Conservation (phyloP, 2,797 vertebrate species). For the Gallinago nigripennis region DNA sequence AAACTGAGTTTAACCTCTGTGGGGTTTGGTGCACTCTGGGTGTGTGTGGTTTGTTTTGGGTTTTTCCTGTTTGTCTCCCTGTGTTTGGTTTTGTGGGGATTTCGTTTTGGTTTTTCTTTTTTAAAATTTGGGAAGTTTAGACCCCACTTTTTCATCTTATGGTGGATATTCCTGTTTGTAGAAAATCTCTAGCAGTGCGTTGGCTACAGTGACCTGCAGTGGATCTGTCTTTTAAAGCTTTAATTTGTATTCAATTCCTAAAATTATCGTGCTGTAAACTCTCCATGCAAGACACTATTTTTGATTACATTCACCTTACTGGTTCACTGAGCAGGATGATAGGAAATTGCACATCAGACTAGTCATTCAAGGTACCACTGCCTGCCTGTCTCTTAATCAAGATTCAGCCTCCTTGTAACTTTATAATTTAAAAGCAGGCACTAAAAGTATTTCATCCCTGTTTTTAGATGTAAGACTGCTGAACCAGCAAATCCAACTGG, state of each 20-base stretch:
- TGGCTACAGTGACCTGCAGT: background rate
- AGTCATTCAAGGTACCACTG: background rate
- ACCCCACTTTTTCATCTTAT: background rate
- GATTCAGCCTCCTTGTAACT: constrained; percentile 5
- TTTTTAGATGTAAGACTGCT: background rate
- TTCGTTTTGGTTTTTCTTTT: background rate
- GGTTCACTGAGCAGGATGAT: constrained; percentile 35
- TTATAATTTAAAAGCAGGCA: constrained; percentile 30
- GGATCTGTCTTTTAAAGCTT: constrained; percentile 19
- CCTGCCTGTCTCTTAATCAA: constrained; percentile 43
- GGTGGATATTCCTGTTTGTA: background rate
- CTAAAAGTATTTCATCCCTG: constrained; percentile 25
- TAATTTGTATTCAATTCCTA: constrained; percentile 50
- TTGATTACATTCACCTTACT: constrained; percentile 37
- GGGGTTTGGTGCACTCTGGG: background rate
- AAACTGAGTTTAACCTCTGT: background rate
- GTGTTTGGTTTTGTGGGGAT: background rate
- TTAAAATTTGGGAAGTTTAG: background rate
- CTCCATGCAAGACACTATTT: constrained; percentile 12
- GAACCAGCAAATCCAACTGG: background rate
- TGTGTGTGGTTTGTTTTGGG: background rate
- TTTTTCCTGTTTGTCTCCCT: background rate
- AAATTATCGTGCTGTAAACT: constrained; percentile 38
- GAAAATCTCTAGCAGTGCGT: background rate
- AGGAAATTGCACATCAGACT: constrained; percentile 9